A percentile compares a stretch with the other conserved stretches of the same genome.
Conservation (phyloP, 2,888 invertebrate species). For the Parthenolecanium corni region DNA sequence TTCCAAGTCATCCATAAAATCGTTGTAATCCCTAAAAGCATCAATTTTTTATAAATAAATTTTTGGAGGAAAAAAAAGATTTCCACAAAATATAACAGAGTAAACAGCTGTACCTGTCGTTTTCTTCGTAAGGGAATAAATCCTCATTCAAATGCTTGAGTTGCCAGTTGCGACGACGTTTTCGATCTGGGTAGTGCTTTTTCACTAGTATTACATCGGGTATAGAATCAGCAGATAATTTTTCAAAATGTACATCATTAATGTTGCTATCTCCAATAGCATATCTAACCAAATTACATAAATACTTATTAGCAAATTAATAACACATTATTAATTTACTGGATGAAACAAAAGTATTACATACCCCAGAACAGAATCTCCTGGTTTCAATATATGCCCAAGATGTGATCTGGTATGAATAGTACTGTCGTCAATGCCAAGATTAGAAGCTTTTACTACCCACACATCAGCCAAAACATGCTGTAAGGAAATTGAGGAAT, state of each 20-base stretch:
- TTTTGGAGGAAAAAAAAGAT: background rate
- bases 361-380: constrained; percentile 84
- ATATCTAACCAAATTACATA: constrained; percentile 42
- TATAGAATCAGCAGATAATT: constrained; percentile 52
- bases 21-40: constrained; percentile 75
- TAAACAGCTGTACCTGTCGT: constrained; percentile 15
- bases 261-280: constrained; percentile 82
- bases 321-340: background rate
- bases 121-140: constrained; percentile 34
- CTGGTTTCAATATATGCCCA: constrained; percentile 82
- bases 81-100: background rate
- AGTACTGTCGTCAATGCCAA: constrained; percentile 68
- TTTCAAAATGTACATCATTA: constrained; percentile 80
- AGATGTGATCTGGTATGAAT: constrained; percentile 85
- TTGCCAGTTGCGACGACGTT: constrained; percentile 79
- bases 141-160: constrained; percentile 72
- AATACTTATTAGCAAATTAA: background rate
- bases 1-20: constrained; percentile 93
- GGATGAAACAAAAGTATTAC: background rate
- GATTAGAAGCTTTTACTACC: constrained; percentile 75
- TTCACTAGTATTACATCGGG: constrained; percentile 93
- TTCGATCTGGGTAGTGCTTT: constrained; percentile 70
- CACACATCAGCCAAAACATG: constrained; percentile 87
- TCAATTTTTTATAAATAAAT: constrained; percentile 34
- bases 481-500: constrained; percentile 37